These are phyloP conservation scores for Elephantulus edwardii DNA, from an alignment of 2,113 vertebrate species.

Conservation along the genomic window DNA sequence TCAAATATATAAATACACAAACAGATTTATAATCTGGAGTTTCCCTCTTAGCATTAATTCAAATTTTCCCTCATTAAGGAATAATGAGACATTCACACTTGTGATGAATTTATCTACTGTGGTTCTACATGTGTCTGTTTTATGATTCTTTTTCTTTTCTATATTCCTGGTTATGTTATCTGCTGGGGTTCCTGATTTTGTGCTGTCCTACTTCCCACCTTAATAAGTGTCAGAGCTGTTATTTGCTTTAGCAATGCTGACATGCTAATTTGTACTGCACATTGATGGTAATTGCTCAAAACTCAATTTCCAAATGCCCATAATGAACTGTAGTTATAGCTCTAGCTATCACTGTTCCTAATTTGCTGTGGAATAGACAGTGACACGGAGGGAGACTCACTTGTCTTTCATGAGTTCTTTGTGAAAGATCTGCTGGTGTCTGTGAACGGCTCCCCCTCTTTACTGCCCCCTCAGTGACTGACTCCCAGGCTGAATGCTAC, in stretches of 20 bases:
- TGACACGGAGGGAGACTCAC: neutral
- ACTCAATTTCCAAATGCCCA: slow-evolving; percentile 22
- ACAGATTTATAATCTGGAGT: neutral
- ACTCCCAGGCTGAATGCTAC: neutral
- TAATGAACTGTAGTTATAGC: neutral
- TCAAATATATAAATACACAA: slow-evolving; percentile 19
- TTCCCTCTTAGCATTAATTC: neutral
- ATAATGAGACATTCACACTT: slow-evolving; percentile 4
- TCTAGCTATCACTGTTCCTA: neutral
- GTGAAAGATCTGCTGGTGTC: neutral
- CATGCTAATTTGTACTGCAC: neutral
- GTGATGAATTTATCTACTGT: neutral
- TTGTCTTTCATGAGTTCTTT: neutral
- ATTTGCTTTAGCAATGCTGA: neutral
- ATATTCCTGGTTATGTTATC: neutral
- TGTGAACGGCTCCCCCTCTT: neutral
- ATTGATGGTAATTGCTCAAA: slow-evolving; percentile 12
- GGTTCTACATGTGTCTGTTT: neutral
- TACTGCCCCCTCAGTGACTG: neutral
- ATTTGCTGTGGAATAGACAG: neutral
- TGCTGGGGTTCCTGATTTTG: neutral
- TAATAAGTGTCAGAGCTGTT: neutral
- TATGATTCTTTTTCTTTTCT: neutral
- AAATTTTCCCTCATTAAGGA: slow-evolving; percentile 33
- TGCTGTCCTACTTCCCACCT: neutral